Evolutionary conservation across 2,888 invertebrate species (phyloP).

Genomic region (Tineola bisselliella): DNA sequence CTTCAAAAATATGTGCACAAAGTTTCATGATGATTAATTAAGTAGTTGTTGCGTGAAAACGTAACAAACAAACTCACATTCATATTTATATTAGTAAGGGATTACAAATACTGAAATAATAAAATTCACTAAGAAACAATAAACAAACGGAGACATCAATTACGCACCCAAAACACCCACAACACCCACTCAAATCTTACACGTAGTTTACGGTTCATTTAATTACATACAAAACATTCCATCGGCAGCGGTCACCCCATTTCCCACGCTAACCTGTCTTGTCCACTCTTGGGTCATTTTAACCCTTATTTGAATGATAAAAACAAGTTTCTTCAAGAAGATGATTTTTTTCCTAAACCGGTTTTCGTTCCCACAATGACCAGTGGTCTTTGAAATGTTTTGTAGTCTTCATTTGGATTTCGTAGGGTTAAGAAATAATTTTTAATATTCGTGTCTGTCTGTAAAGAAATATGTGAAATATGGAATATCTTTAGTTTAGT

Average conservation of each 20-base stretch:
- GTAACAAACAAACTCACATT: no score
- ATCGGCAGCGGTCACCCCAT: neutral
- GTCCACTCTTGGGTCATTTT: conserved; percentile 18
- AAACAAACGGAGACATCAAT: neutral
- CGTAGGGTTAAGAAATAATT: conserved; percentile 19
- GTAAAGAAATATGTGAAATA: no score
- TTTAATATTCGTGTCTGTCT: neutral
- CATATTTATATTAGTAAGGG: no score
- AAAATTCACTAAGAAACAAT: no score
- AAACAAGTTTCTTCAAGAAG: conserved; percentile 27
- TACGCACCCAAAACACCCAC: neutral
- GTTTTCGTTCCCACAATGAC: conserved; percentile 37
- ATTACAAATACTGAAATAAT: no score
- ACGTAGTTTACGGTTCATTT: neutral
- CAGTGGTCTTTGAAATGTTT: conserved; percentile 21
- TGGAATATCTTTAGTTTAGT: neutral
- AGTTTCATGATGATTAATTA: no score
- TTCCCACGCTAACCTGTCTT: conserved; percentile 5
- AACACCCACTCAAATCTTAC: conserved; percentile 6
- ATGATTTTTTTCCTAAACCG: conserved; percentile 24
- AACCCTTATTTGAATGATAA: conserved; percentile 27
- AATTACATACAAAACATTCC: conserved; percentile 7
- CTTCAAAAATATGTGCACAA: no score
- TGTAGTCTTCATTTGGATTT: conserved; percentile 23
- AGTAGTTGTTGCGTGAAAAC: no score